Evolutionary conservation across 2,797 vertebrate genomes (phyloP).

Genomic region (Myoxocephalus aenaeus): DNA sequence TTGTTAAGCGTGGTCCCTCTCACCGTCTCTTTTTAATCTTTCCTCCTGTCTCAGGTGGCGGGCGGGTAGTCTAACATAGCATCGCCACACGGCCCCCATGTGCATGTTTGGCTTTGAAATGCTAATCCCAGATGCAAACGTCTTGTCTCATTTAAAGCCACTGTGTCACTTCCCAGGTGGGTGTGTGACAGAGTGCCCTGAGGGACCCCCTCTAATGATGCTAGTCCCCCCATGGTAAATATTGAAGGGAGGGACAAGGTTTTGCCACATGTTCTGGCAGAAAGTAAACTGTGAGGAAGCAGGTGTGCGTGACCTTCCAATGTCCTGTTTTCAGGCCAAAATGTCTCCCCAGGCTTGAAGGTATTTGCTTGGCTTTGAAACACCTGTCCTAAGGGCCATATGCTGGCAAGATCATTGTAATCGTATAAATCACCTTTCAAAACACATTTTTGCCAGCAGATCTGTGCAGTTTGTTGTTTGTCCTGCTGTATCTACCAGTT

Average conservation of each 20-base stretch:
- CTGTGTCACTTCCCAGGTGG: constrained; percentile 82
- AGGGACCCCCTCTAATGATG: constrained; percentile 79
- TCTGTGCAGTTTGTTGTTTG: constrained; percentile 13
- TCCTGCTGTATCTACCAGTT: constrained; percentile 22
- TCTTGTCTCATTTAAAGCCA: constrained; percentile 84
- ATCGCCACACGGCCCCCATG: constrained; percentile 59
- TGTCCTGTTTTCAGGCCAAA: constrained; percentile 67
- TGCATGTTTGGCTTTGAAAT: constrained; percentile 81
- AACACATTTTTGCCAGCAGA: constrained; percentile 24
- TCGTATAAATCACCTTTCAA: constrained; percentile 53
- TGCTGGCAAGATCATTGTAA: constrained; percentile 45
- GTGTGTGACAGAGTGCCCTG: constrained; percentile 78
- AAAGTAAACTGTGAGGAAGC: constrained; percentile 73
- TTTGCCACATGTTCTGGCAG: constrained; percentile 67
- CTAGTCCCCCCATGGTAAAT: constrained; percentile 72
- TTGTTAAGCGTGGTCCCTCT: constrained; percentile 57
- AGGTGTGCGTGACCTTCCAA: constrained; percentile 75
- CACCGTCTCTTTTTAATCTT: constrained; percentile 68
- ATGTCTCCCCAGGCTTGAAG: constrained; percentile 49
- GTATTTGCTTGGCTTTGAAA: constrained; percentile 57
- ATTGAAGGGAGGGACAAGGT: constrained; percentile 73
- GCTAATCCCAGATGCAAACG: constrained; percentile 80
- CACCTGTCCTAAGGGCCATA: constrained; percentile 47
- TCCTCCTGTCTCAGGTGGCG: constrained; percentile 60
- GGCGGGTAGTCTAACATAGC: constrained; percentile 46